A percentile compares a stretch with the other conserved stretches of the same genome.
These are phyloP conservation scores for Gopherus flavomarginatus DNA, from an alignment of 2,113 vertebrate species.

Conservation along the genomic window DNA sequence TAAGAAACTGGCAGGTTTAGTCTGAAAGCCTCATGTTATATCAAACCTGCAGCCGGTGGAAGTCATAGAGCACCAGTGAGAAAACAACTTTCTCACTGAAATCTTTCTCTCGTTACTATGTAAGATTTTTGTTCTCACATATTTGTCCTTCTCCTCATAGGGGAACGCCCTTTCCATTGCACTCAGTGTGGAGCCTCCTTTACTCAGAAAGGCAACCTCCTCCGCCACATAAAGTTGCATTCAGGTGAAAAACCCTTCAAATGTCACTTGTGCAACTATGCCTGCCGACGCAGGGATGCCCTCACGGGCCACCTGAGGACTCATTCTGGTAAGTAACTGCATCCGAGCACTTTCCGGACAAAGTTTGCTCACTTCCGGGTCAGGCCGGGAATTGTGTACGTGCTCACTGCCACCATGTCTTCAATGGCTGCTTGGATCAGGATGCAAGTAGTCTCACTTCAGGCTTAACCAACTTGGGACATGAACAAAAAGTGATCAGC, in stretches of 20 bases:
- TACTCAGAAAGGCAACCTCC: conserved; percentile 98
- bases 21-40: conserved; percentile 98
- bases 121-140: conserved; percentile 66
- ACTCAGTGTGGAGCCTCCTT: conserved; percentile 98
- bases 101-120: conserved; percentile 68
- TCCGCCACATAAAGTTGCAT: conserved; percentile 98
- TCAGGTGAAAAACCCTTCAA: conserved; percentile 99
- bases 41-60: conserved; percentile 90
- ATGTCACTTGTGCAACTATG: conserved; percentile 98
- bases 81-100: conserved; percentile 83
- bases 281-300: conserved; percentile 96
- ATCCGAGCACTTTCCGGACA: neutral
- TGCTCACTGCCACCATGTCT: accelerated
- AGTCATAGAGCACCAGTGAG: conserved; percentile 83
- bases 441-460: neutral
- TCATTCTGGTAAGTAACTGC: conserved; percentile 90
- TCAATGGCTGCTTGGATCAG: neutral
- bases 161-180: conserved; percentile 98
- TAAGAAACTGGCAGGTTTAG: conserved; percentile 98
- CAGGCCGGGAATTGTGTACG: accelerated
- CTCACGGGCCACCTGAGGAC: conserved; percentile 97
- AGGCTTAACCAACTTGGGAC: neutral
- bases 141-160: conserved; percentile 75
- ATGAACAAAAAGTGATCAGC: neutral
- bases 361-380: neutral